Evolutionary conservation across 2,113 vertebrate genomes (phyloP).

Genomic region (Phasianus colchicus): DNA sequence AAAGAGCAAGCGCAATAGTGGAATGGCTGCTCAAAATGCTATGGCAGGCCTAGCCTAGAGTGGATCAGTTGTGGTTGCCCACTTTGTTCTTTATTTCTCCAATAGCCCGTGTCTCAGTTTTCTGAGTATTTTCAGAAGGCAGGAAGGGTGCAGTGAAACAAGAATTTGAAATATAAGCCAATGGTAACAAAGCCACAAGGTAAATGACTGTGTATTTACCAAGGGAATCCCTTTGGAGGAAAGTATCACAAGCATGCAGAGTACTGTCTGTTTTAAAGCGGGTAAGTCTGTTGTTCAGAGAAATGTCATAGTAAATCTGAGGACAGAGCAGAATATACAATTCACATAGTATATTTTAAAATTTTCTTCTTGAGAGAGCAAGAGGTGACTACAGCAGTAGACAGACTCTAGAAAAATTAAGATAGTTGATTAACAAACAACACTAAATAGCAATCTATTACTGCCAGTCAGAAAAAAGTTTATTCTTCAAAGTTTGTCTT

Average conservation of each 20-base stretch:
- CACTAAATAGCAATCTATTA: slow-evolving; percentile 7
- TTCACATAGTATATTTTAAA: neutral
- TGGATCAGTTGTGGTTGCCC: neutral
- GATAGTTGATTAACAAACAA: slow-evolving; percentile 4
- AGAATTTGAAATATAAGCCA: neutral
- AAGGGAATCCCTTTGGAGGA: neutral
- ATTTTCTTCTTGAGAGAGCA: neutral
- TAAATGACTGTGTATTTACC: neutral
- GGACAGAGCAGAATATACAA: neutral
- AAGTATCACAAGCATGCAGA: neutral
- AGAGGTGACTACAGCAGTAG: neutral
- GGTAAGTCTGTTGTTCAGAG: neutral
- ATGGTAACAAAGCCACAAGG: neutral
- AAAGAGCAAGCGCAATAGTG: neutral
- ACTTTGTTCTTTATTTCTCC: neutral
- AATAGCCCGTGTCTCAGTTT: neutral
- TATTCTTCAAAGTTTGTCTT: slow-evolving; percentile 5
- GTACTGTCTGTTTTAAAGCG: neutral
- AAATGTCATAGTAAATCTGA: neutral
- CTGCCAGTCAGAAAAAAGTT: slow-evolving; percentile 27
- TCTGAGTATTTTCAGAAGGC: neutral
- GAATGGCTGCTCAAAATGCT: neutral
- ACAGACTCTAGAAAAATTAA: neutral
- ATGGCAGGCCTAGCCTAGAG: neutral
- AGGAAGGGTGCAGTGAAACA: neutral